Conservation (phyloP, 2,113 vertebrate genomes). For the Columba livia region DNA sequence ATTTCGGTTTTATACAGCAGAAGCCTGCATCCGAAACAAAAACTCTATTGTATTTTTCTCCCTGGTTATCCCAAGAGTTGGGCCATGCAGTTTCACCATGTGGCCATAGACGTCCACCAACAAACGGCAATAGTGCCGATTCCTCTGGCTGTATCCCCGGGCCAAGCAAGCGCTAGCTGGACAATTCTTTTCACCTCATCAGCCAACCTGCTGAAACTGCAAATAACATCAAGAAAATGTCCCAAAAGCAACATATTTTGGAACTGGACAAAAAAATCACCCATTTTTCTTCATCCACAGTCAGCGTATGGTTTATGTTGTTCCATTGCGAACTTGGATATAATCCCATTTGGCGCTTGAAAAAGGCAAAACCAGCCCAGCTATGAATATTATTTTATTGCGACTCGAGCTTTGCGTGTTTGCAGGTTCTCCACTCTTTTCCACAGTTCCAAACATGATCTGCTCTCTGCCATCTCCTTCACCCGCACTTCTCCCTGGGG, state of each 20-base stretch:
- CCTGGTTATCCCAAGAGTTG: neutral
- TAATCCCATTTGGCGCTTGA: neutral
- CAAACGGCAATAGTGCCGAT: neutral
- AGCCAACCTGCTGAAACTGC: slow-evolving; percentile 30
- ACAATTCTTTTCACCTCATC: slow-evolving; percentile 24
- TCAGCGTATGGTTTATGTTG: neutral
- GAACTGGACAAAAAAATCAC: neutral
- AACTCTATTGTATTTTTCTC: neutral
- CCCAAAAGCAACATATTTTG: neutral
- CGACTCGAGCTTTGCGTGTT: neutral
- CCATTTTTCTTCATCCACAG: neutral
- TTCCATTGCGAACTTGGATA: neutral
- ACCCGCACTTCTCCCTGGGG: neutral
- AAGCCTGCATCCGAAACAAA: neutral
- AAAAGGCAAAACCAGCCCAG: neutral
- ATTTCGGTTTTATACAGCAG: neutral
- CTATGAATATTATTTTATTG: neutral
- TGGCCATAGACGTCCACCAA: neutral
- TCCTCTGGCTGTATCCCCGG: neutral
- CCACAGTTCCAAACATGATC: fast-evolving
- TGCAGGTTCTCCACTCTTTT: neutral
- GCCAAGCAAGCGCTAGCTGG: neutral
- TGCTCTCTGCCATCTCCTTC: neutral
- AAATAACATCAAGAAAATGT: slow-evolving; percentile 24
- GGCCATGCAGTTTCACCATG: neutral